A percentile compares a stretch with the other conserved stretches of the same genome.
These are phyloP conservation scores for Drosophila rubida DNA, from an alignment of 2,888 invertebrate species.

Conservation along the genomic window DNA sequence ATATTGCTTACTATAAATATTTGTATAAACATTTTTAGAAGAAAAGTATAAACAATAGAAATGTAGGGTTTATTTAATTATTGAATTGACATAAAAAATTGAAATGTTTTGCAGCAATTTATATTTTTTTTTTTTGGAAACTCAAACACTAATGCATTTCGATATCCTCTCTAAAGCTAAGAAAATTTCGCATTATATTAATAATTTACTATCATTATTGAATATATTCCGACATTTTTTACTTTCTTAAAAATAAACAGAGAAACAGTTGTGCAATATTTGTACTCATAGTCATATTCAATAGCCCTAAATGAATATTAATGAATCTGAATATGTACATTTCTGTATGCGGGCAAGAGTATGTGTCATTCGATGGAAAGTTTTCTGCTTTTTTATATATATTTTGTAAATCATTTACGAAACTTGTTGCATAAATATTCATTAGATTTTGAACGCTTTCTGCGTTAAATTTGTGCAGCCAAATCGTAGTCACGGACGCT, in stretches of 20 bases:
- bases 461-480: neutral
- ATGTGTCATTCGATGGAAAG: constrained; percentile 1
- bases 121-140: too few relatives aligned
- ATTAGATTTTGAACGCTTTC: neutral
- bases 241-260: constrained; percentile 6
- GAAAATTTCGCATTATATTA: neutral
- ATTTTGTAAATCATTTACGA: constrained; percentile 2
- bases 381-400: constrained; percentile 9
- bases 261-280: constrained; percentile 9
- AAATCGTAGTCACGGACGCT: too few relatives aligned
- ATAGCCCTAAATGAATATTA: constrained; percentile 30
- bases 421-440: neutral
- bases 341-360: constrained; percentile 2
- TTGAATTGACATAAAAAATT: too few relatives aligned
- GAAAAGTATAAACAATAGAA: too few relatives aligned
- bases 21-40: neutral
- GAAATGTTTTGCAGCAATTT: too few relatives aligned
- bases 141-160: neutral
- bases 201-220: neutral
- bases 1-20: neutral
- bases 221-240: neutral
- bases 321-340: constrained; percentile 14
- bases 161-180: neutral
- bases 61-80: too few relatives aligned
- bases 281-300: constrained; percentile 4